Conservation (phyloP, 2,888 invertebrate genomes). For the Lordiphosa fenestrarum region DNA sequence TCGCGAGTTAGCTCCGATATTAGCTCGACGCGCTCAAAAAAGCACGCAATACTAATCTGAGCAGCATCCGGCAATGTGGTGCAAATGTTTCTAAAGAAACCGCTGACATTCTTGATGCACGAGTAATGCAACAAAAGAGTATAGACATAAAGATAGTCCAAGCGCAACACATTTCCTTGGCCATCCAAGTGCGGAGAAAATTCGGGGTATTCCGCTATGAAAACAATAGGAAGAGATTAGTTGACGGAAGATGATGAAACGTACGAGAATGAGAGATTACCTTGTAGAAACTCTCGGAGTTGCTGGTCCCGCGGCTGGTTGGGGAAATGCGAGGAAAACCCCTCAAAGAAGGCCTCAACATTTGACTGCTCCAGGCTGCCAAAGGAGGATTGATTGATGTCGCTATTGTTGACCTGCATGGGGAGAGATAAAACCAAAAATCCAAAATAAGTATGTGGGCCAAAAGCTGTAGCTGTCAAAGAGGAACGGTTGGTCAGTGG, state of each 20-base stretch:
- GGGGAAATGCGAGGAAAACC: too few species aligned
- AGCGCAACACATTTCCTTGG: slow-evolving; percentile 52
- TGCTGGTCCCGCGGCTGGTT: not conserved
- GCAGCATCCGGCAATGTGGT: slow-evolving; percentile 59
- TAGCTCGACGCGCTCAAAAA: slow-evolving; percentile 55
- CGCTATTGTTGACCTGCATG: too few species aligned
- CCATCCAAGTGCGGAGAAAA: slow-evolving; percentile 64
- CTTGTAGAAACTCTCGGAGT: not conserved
- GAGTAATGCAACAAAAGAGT: slow-evolving; percentile 77
- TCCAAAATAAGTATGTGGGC: too few species aligned
- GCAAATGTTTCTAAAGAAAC: slow-evolving; percentile 56
- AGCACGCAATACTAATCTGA: slow-evolving; percentile 74
- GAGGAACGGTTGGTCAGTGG: too few species aligned
- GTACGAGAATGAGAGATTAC: too few species aligned
- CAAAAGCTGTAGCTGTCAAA: too few species aligned
- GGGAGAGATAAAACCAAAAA: too few species aligned
- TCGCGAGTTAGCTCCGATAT: too few species aligned
- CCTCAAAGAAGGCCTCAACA: too few species aligned
- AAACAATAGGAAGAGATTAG: slow-evolving; percentile 6
- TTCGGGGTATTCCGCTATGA: slow-evolving; percentile 72
- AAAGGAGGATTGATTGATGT: too few species aligned
- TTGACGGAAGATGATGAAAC: not conserved
- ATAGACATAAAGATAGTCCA: slow-evolving; percentile 77
- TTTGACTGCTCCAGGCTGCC: too few species aligned
- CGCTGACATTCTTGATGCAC: slow-evolving; percentile 71